Percentiles rank a stretch among this genome's conserved stretches.
phyloP scores from a whole-genome alignment of 2,797 vertebrate species.

The Sebastes hubbsi region DNA sequence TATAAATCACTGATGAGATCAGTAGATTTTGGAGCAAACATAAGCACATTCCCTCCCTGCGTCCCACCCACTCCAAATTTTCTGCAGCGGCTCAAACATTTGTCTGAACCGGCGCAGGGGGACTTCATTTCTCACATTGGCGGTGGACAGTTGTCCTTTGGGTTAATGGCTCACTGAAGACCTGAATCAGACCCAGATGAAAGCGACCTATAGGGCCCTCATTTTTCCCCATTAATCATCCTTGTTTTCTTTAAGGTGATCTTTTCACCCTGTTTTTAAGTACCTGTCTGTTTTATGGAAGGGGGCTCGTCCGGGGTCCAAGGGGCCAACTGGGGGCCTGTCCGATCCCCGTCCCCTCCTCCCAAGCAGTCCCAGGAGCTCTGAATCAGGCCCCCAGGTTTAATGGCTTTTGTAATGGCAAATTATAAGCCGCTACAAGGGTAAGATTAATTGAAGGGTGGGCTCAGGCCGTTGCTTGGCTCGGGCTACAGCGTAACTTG shows the following conservation, averaged over 20 bases:
- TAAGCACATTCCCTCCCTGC: neutral
- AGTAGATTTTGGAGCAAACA: conserved; percentile 18
- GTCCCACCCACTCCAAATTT: conserved; percentile 24
- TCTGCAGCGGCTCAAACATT: conserved; percentile 70
- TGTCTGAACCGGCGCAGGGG: conserved; percentile 65
- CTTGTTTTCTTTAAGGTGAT: conserved; percentile 85
- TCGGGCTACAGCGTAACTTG: conserved; percentile 82
- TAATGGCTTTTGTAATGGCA: conserved; percentile 87
- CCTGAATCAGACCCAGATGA: conserved; percentile 85
- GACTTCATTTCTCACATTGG: conserved; percentile 84
- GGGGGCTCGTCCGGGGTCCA: conserved; percentile 80
- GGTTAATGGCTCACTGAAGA: conserved; percentile 84
- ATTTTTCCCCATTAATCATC: conserved; percentile 85
- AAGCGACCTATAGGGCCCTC: conserved; percentile 81
- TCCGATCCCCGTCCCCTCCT: conserved; percentile 68
- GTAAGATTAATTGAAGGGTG: conserved; percentile 89
- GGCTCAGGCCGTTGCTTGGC: conserved; percentile 74
- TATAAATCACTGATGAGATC: conserved; percentile 45
- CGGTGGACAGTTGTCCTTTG: conserved; percentile 84
- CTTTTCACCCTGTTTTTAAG: conserved; percentile 86
- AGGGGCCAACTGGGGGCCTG: conserved; percentile 75
- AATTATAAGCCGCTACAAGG: conserved; percentile 89
- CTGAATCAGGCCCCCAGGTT: conserved; percentile 80
- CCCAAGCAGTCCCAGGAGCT: conserved; percentile 69
- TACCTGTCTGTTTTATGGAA: conserved; percentile 83